Evolutionary conservation across 23 tunicate genomes (phyloP).

Genomic region (Trididemnum miniatum): DNA sequence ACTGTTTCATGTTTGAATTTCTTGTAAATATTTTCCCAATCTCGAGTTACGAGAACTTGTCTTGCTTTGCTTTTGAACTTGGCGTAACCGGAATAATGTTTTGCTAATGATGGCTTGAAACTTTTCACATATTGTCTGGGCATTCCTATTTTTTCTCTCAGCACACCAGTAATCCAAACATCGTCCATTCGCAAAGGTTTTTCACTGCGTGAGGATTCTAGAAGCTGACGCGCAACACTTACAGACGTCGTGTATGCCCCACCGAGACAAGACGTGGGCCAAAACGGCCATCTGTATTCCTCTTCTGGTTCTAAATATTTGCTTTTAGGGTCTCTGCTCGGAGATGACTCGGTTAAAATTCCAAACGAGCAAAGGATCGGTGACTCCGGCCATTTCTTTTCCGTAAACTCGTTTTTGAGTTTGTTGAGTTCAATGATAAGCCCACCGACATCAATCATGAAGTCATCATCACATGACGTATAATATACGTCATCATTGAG

Average conservation of each 20-base stretch:
- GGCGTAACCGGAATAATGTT: slow-evolving; percentile 2
- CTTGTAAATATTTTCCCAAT: too few species aligned
- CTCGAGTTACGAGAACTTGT: too few species aligned
- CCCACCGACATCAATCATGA: slow-evolving; percentile 9
- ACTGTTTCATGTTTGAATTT: too few species aligned
- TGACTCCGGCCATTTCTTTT: slow-evolving; percentile 3
- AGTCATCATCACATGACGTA: slow-evolving; percentile 23
- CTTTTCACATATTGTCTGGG: slow-evolving; percentile 5
- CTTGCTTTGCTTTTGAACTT: too few species aligned
- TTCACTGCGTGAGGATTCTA: not conserved
- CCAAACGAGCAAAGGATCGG: slow-evolving; percentile 11
- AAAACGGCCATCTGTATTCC: slow-evolving; percentile 21
- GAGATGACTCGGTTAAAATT: not conserved
- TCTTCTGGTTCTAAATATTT: not conserved
- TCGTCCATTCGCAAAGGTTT: not conserved
- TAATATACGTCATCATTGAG: not conserved
- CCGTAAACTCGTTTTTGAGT: not conserved
- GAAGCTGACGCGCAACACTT: not conserved
- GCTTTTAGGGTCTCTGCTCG: not conserved
- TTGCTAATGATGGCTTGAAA: not conserved
- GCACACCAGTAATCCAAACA: slow-evolving; percentile 16
- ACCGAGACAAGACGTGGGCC: slow-evolving; percentile 14
- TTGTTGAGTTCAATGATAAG: not conserved
- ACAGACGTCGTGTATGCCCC: slow-evolving; percentile 19
- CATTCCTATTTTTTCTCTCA: slow-evolving; percentile 18